A percentile compares a stretch with the other conserved stretches of the same genome.
phyloP scores from a whole-genome alignment of 2,797 vertebrate genomes.

The Danionella dracula region DNA sequence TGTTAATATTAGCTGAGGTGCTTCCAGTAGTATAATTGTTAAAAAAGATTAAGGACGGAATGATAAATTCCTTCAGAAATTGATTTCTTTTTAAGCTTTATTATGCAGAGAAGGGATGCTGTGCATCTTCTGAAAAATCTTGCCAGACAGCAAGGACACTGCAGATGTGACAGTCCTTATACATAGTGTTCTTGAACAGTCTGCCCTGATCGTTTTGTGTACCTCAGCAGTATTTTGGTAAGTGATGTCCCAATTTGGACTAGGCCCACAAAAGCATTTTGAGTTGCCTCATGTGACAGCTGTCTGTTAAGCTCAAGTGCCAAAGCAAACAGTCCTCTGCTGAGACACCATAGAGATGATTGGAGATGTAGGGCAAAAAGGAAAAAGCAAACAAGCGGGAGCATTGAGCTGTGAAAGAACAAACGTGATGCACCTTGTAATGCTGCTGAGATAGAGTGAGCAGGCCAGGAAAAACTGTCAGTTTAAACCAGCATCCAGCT shows the following conservation, averaged over 20 bases:
- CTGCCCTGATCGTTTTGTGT: slow-evolving; percentile 5
- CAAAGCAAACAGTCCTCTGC: neutral
- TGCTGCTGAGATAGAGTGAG: slow-evolving; percentile 28
- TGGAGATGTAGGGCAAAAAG: slow-evolving; percentile 1
- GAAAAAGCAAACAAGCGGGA: slow-evolving; percentile 14
- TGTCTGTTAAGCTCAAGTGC: slow-evolving; percentile 21
- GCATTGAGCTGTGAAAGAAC: slow-evolving; percentile 32
- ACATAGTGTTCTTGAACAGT: neutral
- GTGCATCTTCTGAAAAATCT: slow-evolving; percentile 43
- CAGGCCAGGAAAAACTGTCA: slow-evolving; percentile 19
- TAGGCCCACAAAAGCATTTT: neutral
- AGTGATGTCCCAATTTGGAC: slow-evolving; percentile 6
- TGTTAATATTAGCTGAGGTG: slow-evolving; percentile 9
- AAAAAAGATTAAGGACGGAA: neutral
- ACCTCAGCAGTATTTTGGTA: slow-evolving; percentile 32
- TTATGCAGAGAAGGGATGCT: neutral
- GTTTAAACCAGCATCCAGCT: slow-evolving; percentile 29
- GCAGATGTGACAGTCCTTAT: slow-evolving; percentile 7
- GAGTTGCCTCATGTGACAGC: slow-evolving; percentile 15
- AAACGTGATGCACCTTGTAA: slow-evolving; percentile 47
- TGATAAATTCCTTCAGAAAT: neutral
- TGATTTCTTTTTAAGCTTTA: neutral
- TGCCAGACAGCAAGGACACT: slow-evolving; percentile 5
- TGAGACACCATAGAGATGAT: neutral
- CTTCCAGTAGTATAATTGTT: slow-evolving; percentile 1